Percentiles rank a stretch among this genome's conserved stretches.
These are phyloP conservation scores for Rhinichthys osculus DNA, from an alignment of 2,797 vertebrate species.

Conservation along the genomic window DNA sequence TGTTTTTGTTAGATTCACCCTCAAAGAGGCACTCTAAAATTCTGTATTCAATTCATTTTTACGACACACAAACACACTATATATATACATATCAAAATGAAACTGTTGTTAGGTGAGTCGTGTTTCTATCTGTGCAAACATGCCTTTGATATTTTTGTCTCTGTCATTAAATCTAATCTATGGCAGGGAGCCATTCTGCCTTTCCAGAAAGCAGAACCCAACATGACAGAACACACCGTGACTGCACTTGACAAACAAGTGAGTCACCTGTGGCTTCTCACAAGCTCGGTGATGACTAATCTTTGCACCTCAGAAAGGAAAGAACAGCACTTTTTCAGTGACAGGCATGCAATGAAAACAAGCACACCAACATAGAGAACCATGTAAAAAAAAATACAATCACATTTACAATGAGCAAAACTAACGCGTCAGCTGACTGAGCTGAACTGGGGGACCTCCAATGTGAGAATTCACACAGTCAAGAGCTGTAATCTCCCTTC, in stretches of 20 bases:
- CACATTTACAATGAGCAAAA: slow-evolving; percentile 12
- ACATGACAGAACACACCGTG: slow-evolving; percentile 59
- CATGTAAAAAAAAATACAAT: slow-evolving; percentile 27
- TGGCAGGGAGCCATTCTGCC: slow-evolving; percentile 55
- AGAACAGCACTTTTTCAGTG: slow-evolving; percentile 62
- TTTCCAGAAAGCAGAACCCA: slow-evolving; percentile 59
- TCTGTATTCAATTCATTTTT: neutral
- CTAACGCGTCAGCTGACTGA: neutral
- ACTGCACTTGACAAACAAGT: slow-evolving; percentile 77
- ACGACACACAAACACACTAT: no score
- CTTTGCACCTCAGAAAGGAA: slow-evolving; percentile 64
- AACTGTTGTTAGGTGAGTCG: slow-evolving; percentile 31
- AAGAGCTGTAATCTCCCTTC: slow-evolving; percentile 47
- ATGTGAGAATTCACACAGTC: slow-evolving; percentile 42
- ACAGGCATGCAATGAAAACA: slow-evolving; percentile 59
- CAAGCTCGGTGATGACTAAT: slow-evolving; percentile 78
- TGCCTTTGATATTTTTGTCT: slow-evolving; percentile 48
- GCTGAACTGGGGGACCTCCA: neutral
- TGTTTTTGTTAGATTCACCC: neutral
- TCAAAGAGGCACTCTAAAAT: neutral
- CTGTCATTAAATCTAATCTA: slow-evolving; percentile 56
- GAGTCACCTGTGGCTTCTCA: slow-evolving; percentile 81
- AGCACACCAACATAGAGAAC: slow-evolving; percentile 10
- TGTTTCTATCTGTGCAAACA: slow-evolving; percentile 50
- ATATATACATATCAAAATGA: slow-evolving; percentile 4